These are phyloP conservation scores for Elachura formosa DNA, from an alignment of 2,113 vertebrate genomes.

Conservation along the genomic window DNA sequence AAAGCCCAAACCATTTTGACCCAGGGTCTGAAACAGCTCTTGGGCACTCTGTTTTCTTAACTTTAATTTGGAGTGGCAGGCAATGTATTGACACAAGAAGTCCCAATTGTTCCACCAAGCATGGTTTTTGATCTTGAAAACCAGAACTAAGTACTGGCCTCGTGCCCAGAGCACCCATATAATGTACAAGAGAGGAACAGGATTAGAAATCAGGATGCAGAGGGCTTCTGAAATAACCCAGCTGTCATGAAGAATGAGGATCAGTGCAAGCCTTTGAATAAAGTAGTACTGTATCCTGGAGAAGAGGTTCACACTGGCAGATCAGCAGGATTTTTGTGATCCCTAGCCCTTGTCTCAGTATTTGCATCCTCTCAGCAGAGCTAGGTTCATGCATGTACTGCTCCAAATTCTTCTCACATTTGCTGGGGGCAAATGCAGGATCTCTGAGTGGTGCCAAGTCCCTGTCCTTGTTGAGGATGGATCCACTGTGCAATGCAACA, in stretches of 20 bases:
- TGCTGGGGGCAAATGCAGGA: background rate
- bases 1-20: background rate
- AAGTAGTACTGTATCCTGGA: background rate
- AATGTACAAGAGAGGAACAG: background rate
- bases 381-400: fast-evolving
- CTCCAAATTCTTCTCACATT: background rate
- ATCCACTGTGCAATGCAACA: background rate
- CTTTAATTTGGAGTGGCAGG: background rate
- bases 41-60: background rate
- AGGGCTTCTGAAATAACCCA: background rate
- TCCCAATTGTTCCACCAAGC: background rate
- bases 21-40: background rate
- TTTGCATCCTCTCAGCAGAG: background rate
- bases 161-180: fast-evolving
- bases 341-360: background rate
- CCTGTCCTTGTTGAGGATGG: background rate
- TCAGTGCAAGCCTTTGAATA: background rate
- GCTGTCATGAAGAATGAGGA: background rate
- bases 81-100: background rate
- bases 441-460: background rate
- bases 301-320: background rate
- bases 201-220: background rate
- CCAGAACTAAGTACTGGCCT: background rate
- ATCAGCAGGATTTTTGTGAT: background rate
- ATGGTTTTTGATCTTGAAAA: background rate